These are phyloP conservation scores for Cephus spinipes DNA, from an alignment of 2,888 invertebrate species.

Conservation along the genomic window DNA sequence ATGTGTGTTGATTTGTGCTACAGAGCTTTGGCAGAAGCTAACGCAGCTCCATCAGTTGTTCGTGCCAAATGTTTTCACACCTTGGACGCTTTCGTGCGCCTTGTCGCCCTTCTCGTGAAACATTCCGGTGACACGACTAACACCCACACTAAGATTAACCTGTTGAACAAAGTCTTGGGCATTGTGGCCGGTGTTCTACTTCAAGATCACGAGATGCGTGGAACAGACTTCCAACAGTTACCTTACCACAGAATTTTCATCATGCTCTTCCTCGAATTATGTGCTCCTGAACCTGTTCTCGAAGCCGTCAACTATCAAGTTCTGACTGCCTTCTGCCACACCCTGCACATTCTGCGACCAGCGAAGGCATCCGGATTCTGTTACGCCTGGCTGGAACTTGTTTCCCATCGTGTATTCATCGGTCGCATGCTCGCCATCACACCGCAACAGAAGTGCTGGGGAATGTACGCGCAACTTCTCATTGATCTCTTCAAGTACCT, in stretches of 20 bases:
- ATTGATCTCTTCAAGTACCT: constrained; percentile 97
- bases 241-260: constrained; percentile 95
- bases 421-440: constrained; percentile 92
- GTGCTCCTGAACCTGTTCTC: constrained; percentile 91
- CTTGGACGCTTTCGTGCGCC: constrained; percentile 93
- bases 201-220: constrained; percentile 95
- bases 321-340: constrained; percentile 95
- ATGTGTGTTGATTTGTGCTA: constrained; percentile 97
- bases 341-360: constrained; percentile 92
- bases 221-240: constrained; percentile 93
- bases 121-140: constrained; percentile 92
- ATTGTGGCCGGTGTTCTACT: constrained; percentile 95
- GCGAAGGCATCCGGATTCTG: constrained; percentile 95
- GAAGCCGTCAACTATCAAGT: constrained; percentile 96
- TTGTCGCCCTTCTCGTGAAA: constrained; percentile 94
- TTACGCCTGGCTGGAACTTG: constrained; percentile 97
- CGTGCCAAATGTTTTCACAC: constrained; percentile 95
- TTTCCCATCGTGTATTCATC: constrained; percentile 96
- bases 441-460: constrained; percentile 96
- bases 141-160: constrained; percentile 95
- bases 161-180: constrained; percentile 94
- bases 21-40: constrained; percentile 81
- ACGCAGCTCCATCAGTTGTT: constrained; percentile 74
- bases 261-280: constrained; percentile 96
- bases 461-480: constrained; percentile 95